Base-by-base conservation (phyloP, 2,888 invertebrate genomes). In the Dichetophora obliterata region DNA sequence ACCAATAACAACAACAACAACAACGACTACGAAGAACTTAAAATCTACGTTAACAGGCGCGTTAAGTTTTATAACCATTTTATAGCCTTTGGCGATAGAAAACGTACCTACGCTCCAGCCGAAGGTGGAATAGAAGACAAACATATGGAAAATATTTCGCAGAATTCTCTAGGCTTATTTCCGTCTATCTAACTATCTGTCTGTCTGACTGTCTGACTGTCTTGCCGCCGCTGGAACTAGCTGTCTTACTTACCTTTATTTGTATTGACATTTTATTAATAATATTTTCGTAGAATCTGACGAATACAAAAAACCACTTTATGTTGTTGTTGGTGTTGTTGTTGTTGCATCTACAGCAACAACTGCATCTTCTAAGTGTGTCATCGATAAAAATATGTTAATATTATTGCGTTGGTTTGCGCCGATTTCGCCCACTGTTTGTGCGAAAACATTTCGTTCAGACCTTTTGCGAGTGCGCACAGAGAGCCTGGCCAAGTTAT, bases 401-500 rank as follows among this genome's bases (percentile, higher is more conserved):
- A 52, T 54, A n/a, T 54, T 66, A 66, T 65, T 75, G 66, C 57
- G 66, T 66, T 73, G 73, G 65, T 57, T 57, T 37, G 37, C 22
- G 52, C 57, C 63, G 63, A 70, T 75, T 70, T 57, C 70, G 75
- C 70, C 75, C 61, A 75, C 75, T 70, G 70, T 70, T 79, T 81
- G 81, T 80, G 80, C 81, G 74, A n/a, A n/a, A n/a, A n/a, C n/a
- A n/a, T n/a, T 83, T 82, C 43, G 59, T 19, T 43, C 66, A 54
- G n/a, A 16, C 66, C 57, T 61, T 72, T 75, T 61, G 50, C 59
- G 48, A 68, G 69, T 61, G 50, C n/a, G 14, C 61, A 31, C 31
- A 52, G 11, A 52, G 11, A 43, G 43, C 43, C 43, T 14, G 14
- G 43, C 43, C 43, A 43, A 43, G 43, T 43, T 43, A 43, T 43